Conservation (phyloP, 2,888 invertebrate species). For the Orthosia incerta region DNA sequence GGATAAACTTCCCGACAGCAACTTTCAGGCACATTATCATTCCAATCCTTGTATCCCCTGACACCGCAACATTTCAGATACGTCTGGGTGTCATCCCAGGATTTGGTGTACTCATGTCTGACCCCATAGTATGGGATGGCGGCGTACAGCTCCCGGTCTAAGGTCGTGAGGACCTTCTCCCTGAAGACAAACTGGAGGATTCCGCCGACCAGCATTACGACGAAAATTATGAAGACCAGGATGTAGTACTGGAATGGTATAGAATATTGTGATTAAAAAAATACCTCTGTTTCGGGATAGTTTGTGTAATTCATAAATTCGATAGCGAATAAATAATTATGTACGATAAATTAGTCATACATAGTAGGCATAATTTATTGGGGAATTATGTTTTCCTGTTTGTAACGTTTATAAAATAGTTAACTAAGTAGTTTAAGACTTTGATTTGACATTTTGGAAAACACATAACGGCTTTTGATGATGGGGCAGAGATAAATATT, state of each 20-base stretch:
- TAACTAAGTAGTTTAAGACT: background rate
- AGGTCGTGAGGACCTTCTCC: slow-evolving; percentile 94
- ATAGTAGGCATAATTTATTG: too few relatives aligned
- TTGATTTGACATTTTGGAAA: background rate
- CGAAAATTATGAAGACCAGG: slow-evolving; percentile 96
- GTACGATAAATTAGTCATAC: too few relatives aligned
- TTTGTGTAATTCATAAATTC: background rate
- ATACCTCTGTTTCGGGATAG: background rate
- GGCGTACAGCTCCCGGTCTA: slow-evolving; percentile 95
- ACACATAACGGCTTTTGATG: background rate
- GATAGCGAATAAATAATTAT: background rate
- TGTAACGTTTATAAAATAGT: background rate
- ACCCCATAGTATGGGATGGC: slow-evolving; percentile 94
- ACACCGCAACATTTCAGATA: slow-evolving; percentile 97
- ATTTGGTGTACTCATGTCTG: slow-evolving; percentile 93
- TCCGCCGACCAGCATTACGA: slow-evolving; percentile 97
- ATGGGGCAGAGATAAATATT: too few relatives aligned
- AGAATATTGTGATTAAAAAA: background rate
- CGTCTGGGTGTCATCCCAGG: slow-evolving; percentile 97
- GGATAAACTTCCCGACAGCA: slow-evolving; percentile 93
- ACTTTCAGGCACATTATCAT: slow-evolving; percentile 93
- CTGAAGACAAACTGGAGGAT: slow-evolving; percentile 97
- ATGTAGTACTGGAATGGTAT: slow-evolving; percentile 95
- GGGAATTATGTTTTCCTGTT: background rate
- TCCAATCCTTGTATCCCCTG: slow-evolving; percentile 94